Conservation (phyloP, 2,113 vertebrate genomes). For the Chamaea fasciata region DNA sequence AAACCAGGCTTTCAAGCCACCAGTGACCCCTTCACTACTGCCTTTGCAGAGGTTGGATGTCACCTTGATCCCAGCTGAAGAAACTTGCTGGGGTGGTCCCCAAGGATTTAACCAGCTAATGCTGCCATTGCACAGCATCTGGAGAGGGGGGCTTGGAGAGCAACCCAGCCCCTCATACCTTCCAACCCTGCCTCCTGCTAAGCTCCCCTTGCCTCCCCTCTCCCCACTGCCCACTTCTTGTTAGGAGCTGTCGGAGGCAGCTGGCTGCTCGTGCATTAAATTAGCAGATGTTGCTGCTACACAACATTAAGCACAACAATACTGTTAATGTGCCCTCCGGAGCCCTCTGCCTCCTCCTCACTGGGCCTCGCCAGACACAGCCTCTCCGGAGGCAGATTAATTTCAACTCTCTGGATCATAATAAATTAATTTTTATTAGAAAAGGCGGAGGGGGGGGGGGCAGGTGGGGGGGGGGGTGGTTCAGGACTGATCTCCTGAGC, state of each 20-base stretch:
- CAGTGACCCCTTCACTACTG: background rate
- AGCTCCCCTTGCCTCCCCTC: background rate
- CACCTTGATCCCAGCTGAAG: background rate
- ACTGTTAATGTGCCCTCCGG: slow-evolving; percentile 60
- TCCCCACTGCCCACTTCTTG: slow-evolving; percentile 24
- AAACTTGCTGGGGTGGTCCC: background rate
- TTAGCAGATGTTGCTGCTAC: slow-evolving; percentile 66
- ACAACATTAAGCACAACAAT: slow-evolving; percentile 63
- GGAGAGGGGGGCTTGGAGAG: background rate
- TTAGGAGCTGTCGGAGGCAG: slow-evolving; percentile 58
- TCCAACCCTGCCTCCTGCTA: background rate
- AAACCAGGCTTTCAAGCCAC: background rate
- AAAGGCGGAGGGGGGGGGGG: background rate
- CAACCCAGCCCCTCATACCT: background rate
- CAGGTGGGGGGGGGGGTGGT: background rate
- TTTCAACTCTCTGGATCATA: slow-evolving; percentile 78
- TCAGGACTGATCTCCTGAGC: slow-evolving; percentile 69
- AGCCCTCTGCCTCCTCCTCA: slow-evolving; percentile 48
- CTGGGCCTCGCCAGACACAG: slow-evolving; percentile 18
- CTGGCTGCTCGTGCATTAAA: slow-evolving; percentile 68
- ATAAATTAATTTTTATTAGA: slow-evolving; percentile 88
- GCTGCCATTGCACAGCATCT: background rate
- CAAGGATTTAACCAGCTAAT: background rate
- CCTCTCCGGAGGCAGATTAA: slow-evolving; percentile 74
- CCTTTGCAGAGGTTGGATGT: background rate